Conservation (phyloP, 1,140 invertebrate species). For the Carcinoscorpius rotundicauda region DNA sequence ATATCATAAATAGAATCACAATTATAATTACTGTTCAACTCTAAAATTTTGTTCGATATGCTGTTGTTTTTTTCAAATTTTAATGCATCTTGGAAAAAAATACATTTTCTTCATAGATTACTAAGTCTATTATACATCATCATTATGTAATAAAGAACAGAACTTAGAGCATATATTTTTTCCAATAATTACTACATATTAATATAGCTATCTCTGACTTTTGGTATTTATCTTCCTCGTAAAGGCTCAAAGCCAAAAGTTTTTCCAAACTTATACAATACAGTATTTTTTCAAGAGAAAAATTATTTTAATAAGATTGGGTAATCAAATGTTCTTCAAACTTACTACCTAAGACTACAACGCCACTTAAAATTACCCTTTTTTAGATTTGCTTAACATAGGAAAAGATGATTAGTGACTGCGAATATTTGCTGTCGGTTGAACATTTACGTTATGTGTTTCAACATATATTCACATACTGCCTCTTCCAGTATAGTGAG, state of each 20-base stretch:
- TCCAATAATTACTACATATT: not conserved
- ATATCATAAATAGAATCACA: not conserved
- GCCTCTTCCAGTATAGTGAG: too few relatives aligned
- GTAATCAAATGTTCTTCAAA: too few relatives aligned
- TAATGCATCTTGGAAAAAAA: not conserved
- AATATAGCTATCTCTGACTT: too few relatives aligned
- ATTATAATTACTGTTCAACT: slow-evolving; percentile 17
- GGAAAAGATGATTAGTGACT: too few relatives aligned
- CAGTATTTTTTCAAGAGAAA: not conserved
- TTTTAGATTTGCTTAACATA: too few relatives aligned
- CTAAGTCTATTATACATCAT: not conserved
- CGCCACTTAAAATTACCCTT: too few relatives aligned
- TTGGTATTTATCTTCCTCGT: not conserved
- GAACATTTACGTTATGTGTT: too few relatives aligned
- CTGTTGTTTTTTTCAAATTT: slow-evolving; percentile 1
- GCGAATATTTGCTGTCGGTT: too few relatives aligned
- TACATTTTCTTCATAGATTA: too few relatives aligned
- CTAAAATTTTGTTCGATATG: not conserved
- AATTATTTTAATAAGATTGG: too few relatives aligned
- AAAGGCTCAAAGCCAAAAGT: not conserved
- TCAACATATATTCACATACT: too few relatives aligned
- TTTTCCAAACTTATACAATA: not conserved
- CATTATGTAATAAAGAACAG: not conserved
- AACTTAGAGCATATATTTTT: not conserved
- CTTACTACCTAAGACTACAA: too few relatives aligned